Conservation (phyloP, 2,113 vertebrate species). For the Macrotis lagotis region DNA sequence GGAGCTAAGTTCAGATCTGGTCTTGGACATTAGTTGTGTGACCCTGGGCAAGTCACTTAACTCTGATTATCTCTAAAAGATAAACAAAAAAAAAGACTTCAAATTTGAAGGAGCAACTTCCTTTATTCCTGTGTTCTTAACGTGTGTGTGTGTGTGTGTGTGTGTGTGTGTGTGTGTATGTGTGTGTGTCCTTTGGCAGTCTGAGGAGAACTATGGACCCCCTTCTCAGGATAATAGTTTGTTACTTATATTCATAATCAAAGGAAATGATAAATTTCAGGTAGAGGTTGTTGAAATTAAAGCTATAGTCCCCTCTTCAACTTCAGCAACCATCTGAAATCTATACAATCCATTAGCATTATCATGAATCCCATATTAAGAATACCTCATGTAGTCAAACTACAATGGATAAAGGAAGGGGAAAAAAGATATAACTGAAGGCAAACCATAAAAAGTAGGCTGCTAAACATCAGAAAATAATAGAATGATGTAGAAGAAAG, state of each 20-base stretch:
- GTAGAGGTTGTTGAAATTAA: not conserved
- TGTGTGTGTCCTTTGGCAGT: not conserved
- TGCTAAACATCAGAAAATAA: not conserved
- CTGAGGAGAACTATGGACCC: not conserved
- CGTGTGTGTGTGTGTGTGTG: not conserved
- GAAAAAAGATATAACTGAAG: not conserved
- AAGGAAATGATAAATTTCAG: not conserved
- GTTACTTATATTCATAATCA: not conserved
- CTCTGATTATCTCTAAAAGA: no score
- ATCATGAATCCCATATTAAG: not conserved
- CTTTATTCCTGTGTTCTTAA: not conserved
- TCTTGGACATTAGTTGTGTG: no score
- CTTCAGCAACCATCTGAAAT: not conserved
- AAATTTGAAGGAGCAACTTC: not conserved
- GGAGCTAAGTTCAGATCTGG: no score
- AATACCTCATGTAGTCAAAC: not conserved
- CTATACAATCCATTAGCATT: not conserved
- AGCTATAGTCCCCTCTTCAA: not conserved
- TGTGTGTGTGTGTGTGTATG: no score
- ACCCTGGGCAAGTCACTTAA: no score
- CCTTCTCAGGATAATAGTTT: not conserved
- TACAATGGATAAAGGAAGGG: not conserved
- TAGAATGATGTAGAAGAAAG: not conserved
- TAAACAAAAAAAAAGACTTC: not conserved
- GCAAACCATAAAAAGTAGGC: not conserved